Evolutionary conservation across 1,140 invertebrate genomes (phyloP), one percentile per base, ranked within the genome.

Genomic region (Drosophila nigrodunni): DNA sequence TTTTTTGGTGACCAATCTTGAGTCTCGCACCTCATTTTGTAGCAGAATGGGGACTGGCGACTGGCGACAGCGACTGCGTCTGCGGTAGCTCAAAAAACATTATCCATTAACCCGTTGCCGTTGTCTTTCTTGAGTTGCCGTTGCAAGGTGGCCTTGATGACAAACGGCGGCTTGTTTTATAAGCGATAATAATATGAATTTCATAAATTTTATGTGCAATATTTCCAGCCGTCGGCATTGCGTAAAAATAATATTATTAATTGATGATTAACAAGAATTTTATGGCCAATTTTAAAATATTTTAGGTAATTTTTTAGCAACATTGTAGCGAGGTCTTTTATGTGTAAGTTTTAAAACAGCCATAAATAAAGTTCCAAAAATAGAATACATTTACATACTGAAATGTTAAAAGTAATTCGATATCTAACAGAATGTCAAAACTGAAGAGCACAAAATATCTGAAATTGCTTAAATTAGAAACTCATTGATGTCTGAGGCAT

Each of bases 91-190:
- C 13, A 13, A 67, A 77, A 74, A 74, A 86, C 76, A 80, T 80
- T 85, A 80, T 77, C 69, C 75, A 70, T 74, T 74, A 74, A 70
- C 65, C 37, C 50, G 54, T 50, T 59, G 44, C 65, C 44, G 65
- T 61, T 64, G 69, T 57, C 58, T 70, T 72, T 72, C 61, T 52
- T 35, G 61, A 57, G 47, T 21, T 54, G 58, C 37, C 43, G 58
- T 47, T 64, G 67, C 78, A 81, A 78, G 71, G 77, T 71, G 66
- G 73, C 82, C 79, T 87, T 82, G 77, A 74, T 88, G 82, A 87
- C 82, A 87, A 87, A 88, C 80, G 80, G 83, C 83, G 77, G 80
- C 82, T 77, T 82, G 83, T 88, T 86, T 55, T 80, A 41, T 78
- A 58, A 65, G 54, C 72, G 83, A 80, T 88, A 77, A 87, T 88